Evolutionary conservation across 2,888 invertebrate genomes (phyloP), one percentile per base, ranked within the genome.

Genomic region (Pedicia rivosa): DNA sequence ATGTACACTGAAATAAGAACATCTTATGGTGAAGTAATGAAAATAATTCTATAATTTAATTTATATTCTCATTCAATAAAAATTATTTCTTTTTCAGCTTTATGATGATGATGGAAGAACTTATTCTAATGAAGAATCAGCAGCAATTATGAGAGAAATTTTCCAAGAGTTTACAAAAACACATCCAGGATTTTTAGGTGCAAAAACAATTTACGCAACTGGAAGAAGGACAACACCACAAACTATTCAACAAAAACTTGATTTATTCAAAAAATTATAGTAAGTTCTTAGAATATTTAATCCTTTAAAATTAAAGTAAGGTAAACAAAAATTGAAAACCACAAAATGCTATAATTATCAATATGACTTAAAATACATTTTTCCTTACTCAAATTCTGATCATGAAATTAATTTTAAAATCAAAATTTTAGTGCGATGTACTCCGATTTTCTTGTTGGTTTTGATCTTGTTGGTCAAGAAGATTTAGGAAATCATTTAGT

Each of bases 401-500:
- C 5, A 26, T 26, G n/a, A 26, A 10, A 26, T 6, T 20, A 20
- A 20, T 20, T 6, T 6, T 6, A 20, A 20, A 20, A 20, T 20
- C 5, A 8, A 5, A 6, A 20, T 10, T 28, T 12, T 9, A 5
- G 58, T 19, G 16, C 40, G 13, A 12, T 37, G 1, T 50, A 50
- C 47, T 73, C 75, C 0, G 50, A 66, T 31, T 69, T 72, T 44
- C 50, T 77, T 6, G 63, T 66, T 12, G 78, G 77, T 4, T 74
- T 76, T 40, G 78, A 78, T 55, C 56, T 78, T 30, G 74, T 76
- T 2, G 77, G 76, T 0, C 71, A 72, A 43, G 77, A 78, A 54
- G 75, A 77, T 45, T 61, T 62, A 27, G 74, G 74, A 0, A 49
- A 59, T 19, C 63, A 70, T 0, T 50, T 76, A 1, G 43, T 56